Conservation (phyloP, 2,888 invertebrate genomes). For the Tiliacea aurago region DNA sequence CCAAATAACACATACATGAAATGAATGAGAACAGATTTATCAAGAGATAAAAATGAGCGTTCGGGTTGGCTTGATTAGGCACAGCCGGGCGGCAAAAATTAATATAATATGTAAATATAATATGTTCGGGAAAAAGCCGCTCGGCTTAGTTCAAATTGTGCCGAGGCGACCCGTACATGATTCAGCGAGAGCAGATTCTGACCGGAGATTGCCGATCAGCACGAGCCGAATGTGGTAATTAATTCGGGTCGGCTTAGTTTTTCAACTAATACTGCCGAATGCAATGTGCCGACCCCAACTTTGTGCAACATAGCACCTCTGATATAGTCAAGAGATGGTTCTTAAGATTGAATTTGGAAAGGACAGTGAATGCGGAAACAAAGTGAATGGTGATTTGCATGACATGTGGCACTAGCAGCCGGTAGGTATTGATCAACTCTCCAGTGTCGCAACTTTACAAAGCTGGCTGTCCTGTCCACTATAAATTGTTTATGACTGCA, state of each 20-base stretch:
- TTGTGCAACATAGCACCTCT: neutral
- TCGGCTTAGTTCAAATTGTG: neutral
- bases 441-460: constrained; percentile 17
- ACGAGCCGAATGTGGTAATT: neutral
- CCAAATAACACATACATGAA: neutral
- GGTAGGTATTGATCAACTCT: neutral
- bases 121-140: neutral
- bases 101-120: neutral
- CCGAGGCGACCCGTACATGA: neutral
- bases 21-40: too few relatives aligned
- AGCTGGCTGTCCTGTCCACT: constrained; percentile 4
- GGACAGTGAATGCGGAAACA: constrained; percentile 21
- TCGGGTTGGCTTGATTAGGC: neutral
- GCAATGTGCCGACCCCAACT: neutral
- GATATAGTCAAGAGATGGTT: neutral
- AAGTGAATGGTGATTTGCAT: constrained; percentile 44
- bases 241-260: neutral
- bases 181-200: neutral
- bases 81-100: neutral
- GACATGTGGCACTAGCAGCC: constrained; percentile 7
- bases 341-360: constrained; percentile 19
- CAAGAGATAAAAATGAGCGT: neutral
- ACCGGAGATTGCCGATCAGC: neutral
- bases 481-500: constrained; percentile 3
- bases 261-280: neutral